A percentile compares a stretch with the other conserved stretches of the same genome.
Evolutionary conservation across 2,113 vertebrate genomes (phyloP).

Genomic region (Gnathonemus longibarbis): DNA sequence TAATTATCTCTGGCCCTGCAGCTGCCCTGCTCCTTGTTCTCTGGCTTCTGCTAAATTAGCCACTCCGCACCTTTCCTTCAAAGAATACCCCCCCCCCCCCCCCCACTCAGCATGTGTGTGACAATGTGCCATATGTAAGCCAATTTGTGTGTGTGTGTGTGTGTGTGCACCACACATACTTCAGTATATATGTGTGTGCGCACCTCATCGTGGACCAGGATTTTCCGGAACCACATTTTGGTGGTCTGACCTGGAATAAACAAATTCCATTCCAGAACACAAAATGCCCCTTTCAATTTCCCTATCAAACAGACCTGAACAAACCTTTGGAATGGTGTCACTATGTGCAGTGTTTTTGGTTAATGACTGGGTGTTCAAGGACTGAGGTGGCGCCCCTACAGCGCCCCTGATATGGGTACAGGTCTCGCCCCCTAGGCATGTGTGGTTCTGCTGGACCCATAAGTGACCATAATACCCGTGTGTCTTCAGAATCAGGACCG

Average conservation of each 20-base stretch:
- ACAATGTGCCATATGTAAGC: neutral
- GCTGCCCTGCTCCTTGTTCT: neutral
- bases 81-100: neutral
- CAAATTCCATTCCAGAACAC: neutral
- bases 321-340: neutral
- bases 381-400: neutral
- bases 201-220: neutral
- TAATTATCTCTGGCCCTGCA: conserved; percentile 8
- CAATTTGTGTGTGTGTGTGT: neutral
- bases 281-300: neutral
- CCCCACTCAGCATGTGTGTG: neutral
- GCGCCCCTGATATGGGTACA: neutral
- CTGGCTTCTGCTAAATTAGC: neutral
- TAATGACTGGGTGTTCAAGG: neutral
- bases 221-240: neutral
- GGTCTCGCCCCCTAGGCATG: neutral
- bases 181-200: neutral
- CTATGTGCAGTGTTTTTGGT: neutral
- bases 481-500: neutral
- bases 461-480: neutral
- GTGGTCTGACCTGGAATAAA: neutral
- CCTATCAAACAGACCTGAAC: neutral
- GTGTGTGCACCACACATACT: neutral
- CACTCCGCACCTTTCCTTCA: neutral
- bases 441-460: neutral